Base-by-base conservation (phyloP, 2,888 invertebrate species). In the Schrankia costaestrigalis region DNA sequence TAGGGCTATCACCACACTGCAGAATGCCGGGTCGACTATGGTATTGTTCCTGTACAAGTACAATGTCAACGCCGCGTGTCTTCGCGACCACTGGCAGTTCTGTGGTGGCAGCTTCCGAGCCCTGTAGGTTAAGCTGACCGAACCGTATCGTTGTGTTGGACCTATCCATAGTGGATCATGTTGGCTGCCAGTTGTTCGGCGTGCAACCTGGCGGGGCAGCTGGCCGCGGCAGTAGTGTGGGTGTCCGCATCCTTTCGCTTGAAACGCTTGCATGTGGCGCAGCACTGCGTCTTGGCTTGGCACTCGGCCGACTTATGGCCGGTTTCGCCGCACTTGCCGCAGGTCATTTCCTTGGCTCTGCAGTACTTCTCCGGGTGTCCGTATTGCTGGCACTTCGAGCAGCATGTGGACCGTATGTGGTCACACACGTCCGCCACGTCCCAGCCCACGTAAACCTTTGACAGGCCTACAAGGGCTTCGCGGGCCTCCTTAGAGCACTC, bases 371-470 rank as follows among this genome's bases (percentile, higher is more conserved):
- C 63, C 0, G 60, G 60, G 47, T 67, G 61, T 0, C 66, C 65
- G 18, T 64, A 65, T 3, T 45, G 46, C 9, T 66, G 67, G 26
- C 70, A 68, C 13, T 45, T 57, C n/a, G n/a, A n/a, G n/a, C n/a
- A n/a, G n/a, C n/a, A n/a, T n/a, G n/a, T n/a, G 2, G n/a, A 19
- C 33, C 58, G 43, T 55, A 57, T 0, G 54, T 51, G 0, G 34
- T 41, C n/a, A 15, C 1, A 0, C 0, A 44, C 34, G 2, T 31
- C 17, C 0, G 35, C 35, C 2, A 19, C 43, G 5, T 50, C 43
- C 53, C 53, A 55, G 0, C 44, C 52, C 0, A 56, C 9, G 11
- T 44, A 57, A 0, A 57, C 12, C 0, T 26, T 14, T 0, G 25
- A 38, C 4, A 17, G 9, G 1, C 2, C 3, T 0, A 57, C n/a